A percentile compares a stretch with the other conserved stretches of the same genome.
Evolutionary conservation across 2,797 vertebrate species (phyloP).

Genomic region (Scarus forsteni): DNA sequence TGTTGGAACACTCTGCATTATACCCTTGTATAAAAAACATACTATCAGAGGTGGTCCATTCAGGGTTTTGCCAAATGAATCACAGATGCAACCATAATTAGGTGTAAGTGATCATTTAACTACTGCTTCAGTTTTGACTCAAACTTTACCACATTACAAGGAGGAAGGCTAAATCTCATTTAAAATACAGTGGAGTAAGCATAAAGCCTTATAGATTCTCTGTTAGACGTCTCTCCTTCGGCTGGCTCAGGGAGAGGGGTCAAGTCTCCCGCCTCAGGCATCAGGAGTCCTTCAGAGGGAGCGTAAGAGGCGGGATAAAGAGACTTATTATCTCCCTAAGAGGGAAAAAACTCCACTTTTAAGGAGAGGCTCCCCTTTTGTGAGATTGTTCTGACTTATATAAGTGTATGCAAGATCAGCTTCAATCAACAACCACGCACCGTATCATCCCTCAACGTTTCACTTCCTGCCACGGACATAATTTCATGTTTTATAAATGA

Average conservation of each 20-base stretch:
- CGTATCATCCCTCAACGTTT: slow-evolving; percentile 9
- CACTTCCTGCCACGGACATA: slow-evolving; percentile 23
- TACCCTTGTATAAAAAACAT: no score
- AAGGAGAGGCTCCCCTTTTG: neutral
- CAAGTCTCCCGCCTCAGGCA: slow-evolving; percentile 26
- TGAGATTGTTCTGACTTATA: neutral
- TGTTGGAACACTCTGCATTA: no score
- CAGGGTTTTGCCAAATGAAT: no score
- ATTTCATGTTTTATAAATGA: slow-evolving; percentile 25
- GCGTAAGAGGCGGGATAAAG: slow-evolving; percentile 2
- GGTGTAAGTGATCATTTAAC: no score
- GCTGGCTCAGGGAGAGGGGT: slow-evolving; percentile 28
- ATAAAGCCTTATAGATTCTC: slow-evolving; percentile 5
- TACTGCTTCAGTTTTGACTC: neutral
- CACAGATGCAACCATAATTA: no score
- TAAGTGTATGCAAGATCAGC: slow-evolving; percentile 9
- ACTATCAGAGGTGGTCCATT: no score
- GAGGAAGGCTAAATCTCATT: neutral
- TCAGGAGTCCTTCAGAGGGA: slow-evolving; percentile 23
- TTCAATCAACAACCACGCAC: slow-evolving; percentile 9
- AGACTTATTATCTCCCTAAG: slow-evolving; percentile 5
- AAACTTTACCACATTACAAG: neutral
- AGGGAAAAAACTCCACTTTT: slow-evolving; percentile 5
- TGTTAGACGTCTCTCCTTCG: slow-evolving; percentile 23
- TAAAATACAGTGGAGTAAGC: neutral